These are phyloP conservation scores for Carposina sasakii DNA, from an alignment of 1,140 invertebrate species.

Conservation along the genomic window DNA sequence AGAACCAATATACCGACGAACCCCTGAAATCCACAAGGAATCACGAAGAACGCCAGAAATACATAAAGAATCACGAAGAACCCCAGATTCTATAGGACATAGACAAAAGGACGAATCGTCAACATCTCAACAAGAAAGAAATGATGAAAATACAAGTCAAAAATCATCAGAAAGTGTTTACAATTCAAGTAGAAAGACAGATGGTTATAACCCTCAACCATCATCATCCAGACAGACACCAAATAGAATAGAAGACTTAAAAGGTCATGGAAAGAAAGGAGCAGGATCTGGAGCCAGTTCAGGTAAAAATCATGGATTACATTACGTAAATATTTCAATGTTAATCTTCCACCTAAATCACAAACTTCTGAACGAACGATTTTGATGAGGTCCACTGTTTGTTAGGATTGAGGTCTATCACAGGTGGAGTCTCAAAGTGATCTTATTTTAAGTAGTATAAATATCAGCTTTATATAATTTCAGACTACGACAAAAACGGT, in stretches of 20 bases:
- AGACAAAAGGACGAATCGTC: conserved; percentile 46
- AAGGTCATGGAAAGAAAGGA: conserved; percentile 56
- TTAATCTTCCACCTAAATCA: not conserved
- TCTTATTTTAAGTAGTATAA: not conserved
- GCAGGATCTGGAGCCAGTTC: conserved; percentile 63
- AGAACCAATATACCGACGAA: conserved; percentile 53
- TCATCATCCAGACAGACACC: conserved; percentile 63
- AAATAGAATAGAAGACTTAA: conserved; percentile 64
- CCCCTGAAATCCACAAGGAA: conserved; percentile 42
- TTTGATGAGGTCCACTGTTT: too few relatives aligned
- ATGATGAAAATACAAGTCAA: conserved; percentile 62
- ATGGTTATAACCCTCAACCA: conserved; percentile 49
- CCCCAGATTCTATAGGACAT: conserved; percentile 51
- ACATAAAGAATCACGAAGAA: conserved; percentile 37
- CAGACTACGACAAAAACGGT: conserved; percentile 81
- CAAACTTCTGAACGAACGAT: too few relatives aligned
- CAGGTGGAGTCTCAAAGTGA: too few relatives aligned
- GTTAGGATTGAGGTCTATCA: too few relatives aligned
- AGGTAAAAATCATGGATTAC: conserved; percentile 28
- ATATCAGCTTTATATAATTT: conserved; percentile 13
- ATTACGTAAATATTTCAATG: not conserved
- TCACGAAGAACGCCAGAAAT: conserved; percentile 43
- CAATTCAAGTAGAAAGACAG: conserved; percentile 55
- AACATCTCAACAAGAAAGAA: conserved; percentile 42
- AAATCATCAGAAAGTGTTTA: conserved; percentile 64